A percentile compares a stretch with the other conserved stretches of the same genome.
phyloP scores from a whole-genome alignment of 2,797 vertebrate genomes.

The Dallia pectoralis region DNA sequence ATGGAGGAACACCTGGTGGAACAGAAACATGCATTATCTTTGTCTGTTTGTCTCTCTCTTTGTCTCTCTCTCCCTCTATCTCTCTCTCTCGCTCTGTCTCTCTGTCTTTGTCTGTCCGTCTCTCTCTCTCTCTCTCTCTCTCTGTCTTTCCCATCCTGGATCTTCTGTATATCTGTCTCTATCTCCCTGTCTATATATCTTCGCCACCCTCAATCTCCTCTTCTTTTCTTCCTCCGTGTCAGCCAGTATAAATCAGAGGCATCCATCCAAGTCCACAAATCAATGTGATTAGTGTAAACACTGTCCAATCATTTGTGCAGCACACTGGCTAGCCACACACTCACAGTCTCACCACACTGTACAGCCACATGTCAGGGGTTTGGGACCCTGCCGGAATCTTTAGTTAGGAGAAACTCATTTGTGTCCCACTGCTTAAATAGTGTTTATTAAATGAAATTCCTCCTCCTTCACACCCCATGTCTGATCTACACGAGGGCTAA shows the following conservation, averaged over 20 bases:
- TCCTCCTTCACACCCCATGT: background rate
- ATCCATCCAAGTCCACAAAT: slow-evolving; percentile 30
- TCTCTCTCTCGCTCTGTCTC: background rate
- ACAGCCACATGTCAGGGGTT: background rate
- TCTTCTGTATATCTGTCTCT: too few species aligned
- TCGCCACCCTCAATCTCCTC: slow-evolving; percentile 16
- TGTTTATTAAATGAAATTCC: background rate
- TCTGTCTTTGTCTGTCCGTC: background rate
- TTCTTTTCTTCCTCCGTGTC: slow-evolving; percentile 12
- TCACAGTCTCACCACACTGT: slow-evolving; percentile 17
- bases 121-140: background rate
- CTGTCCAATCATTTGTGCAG: slow-evolving; percentile 32
- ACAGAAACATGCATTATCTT: background rate
- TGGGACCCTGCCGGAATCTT: background rate
- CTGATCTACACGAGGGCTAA: background rate
- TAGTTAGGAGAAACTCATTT: slow-evolving; percentile 6
- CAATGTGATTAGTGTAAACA: slow-evolving; percentile 30
- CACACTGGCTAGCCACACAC: background rate
- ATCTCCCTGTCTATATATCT: slow-evolving; percentile 2
- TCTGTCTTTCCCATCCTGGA: too few species aligned
- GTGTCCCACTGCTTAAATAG: background rate
- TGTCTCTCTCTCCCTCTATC: background rate
- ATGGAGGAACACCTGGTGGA: background rate
- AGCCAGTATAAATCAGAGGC: slow-evolving; percentile 13
- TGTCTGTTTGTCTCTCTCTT: background rate